Percentiles rank a stretch among this genome's conserved stretches.
These are phyloP conservation scores for Tetramorium simillimum DNA, from an alignment of 1,140 invertebrate genomes.

Conservation along the genomic window DNA sequence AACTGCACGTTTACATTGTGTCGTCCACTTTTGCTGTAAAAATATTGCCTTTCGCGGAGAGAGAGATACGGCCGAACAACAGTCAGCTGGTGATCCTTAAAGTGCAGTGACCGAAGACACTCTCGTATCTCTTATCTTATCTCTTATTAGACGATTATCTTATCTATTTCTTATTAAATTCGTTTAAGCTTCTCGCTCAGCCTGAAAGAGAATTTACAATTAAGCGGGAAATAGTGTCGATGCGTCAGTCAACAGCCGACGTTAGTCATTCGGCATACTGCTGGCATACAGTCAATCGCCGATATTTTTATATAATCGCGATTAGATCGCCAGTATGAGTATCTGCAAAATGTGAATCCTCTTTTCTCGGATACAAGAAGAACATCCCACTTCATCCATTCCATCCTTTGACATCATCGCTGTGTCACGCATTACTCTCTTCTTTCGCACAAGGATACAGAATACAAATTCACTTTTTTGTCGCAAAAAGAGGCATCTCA, in stretches of 20 bases:
- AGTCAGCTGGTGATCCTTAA: background rate
- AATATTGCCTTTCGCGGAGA: slow-evolving; percentile 32
- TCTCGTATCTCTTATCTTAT: background rate
- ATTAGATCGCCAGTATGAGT: background rate
- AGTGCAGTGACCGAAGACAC: background rate
- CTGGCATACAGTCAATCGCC: background rate
- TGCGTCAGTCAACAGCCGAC: background rate
- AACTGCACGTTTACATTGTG: slow-evolving; percentile 36
- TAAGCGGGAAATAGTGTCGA: background rate
- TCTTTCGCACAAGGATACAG: background rate
- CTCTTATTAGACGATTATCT: slow-evolving; percentile 10
- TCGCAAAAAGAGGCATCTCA: slow-evolving; percentile 9
- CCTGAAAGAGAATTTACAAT: slow-evolving; percentile 15
- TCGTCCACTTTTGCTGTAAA: slow-evolving; percentile 43
- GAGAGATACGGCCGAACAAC: background rate
- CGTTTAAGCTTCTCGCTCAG: background rate
- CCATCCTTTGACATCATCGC: slow-evolving; percentile 13
- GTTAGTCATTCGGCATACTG: background rate
- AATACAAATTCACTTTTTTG: slow-evolving; percentile 5
- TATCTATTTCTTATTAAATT: slow-evolving; percentile 26
- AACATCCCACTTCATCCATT: slow-evolving; percentile 9
- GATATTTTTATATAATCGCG: background rate
- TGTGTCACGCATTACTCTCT: background rate
- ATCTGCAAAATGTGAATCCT: slow-evolving; percentile 28
- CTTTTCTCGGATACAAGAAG: background rate